Base-by-base conservation (phyloP, 2,113 vertebrate species). In the Peromyscus leucopus region DNA sequence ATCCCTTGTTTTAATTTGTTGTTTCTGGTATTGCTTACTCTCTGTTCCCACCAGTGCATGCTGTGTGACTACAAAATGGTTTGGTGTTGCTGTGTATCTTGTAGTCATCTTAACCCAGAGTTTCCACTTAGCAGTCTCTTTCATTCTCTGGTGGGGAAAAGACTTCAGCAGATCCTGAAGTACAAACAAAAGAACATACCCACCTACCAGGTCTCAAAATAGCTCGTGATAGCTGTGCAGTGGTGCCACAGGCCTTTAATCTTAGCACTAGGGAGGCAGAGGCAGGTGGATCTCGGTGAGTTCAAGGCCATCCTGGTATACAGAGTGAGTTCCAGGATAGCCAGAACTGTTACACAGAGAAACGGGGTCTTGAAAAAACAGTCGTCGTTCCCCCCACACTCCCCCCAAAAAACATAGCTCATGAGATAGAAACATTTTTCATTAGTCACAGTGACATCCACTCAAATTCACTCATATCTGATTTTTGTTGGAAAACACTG, bases 401-500 rank as follows among this genome's bases (percentile, higher is more conserved):
- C 48, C 48, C 48, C 48, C 48, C 48, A 51, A 51, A 51, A 51
- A 51, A 51, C 51, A 95, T 55, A 61, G n/a, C 17, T 36, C 11
- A 7, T 89, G 42, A 89, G 19, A 21, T 57, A 16, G 4, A 89
- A 80, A 17, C 57, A 36, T 55, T 13, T 91, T 85, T 24, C 39
- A 24, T 31, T 24, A 69, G 46, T 96, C 36, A 93, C 22, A 76
- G 1, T 78, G 55, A 74, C 42, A 74, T 93, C 39, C 33, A 89
- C 78, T 91, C 86, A 33, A 89, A 36, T 79, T 90, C 48, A 76
- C n/a, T 88, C 55, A 33, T 39, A 67, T 91, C 48, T 65, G 7
- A 79, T 86, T 93, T 87, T 93, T 78, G n/a, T 61, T 89, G 69
- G 67, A 59, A 91, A 85, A 90, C 51, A 21, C 51, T 33, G 15